A percentile compares a stretch with the other conserved stretches of the same genome.
Evolutionary conservation across 2,888 invertebrate genomes (phyloP).

Genomic region (Tolmerus cingulatus): DNA sequence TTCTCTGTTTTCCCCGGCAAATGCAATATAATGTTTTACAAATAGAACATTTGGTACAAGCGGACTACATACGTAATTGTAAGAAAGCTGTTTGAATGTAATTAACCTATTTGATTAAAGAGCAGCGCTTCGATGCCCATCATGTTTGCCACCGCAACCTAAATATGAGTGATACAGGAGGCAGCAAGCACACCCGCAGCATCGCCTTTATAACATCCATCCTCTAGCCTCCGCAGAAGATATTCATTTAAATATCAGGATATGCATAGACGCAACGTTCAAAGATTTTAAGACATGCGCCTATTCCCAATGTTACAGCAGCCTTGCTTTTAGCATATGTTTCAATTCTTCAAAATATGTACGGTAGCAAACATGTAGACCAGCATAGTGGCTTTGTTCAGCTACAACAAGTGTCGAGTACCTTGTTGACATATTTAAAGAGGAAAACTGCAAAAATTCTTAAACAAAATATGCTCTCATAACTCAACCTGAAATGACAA

Average conservation of each 20-base stretch:
- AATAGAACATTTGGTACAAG: no score
- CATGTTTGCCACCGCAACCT: no score
- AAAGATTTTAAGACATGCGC: background rate
- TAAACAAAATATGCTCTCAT: background rate
- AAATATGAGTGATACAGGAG: no score
- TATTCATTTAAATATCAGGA: background rate
- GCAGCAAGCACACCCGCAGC: no score
- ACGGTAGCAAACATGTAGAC: background rate
- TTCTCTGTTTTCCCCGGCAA: no score
- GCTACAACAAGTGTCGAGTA: background rate
- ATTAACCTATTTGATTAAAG: no score
- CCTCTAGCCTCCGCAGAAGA: background rate
- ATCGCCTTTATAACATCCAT: background rate
- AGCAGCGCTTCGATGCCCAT: no score
- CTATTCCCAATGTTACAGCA: background rate
- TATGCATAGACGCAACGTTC: background rate
- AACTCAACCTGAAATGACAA: background rate
- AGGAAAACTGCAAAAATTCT: background rate
- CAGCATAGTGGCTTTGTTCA: background rate
- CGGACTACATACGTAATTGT: no score
- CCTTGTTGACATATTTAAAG: conserved; percentile 4
- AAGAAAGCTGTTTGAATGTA: no score
- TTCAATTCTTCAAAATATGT: background rate
- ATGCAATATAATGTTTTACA: no score
- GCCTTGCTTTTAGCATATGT: background rate